Evolutionary conservation across 2,113 vertebrate genomes (phyloP).

Genomic region (Nanger granti): DNA sequence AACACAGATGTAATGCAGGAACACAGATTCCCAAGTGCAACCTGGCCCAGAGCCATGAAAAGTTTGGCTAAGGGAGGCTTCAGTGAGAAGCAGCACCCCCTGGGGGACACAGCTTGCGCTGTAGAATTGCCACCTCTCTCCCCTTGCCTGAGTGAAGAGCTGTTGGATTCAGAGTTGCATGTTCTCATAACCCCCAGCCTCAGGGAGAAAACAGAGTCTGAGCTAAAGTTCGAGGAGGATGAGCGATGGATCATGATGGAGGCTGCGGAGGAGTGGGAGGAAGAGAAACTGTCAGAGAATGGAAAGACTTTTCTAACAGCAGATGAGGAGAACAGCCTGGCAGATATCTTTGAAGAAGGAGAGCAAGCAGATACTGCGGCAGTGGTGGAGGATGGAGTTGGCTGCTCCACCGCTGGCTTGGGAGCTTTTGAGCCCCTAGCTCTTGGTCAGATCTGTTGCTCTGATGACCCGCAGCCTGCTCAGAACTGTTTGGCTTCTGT

Average conservation of each 20-base stretch:
- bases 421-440: slow-evolving; percentile 18
- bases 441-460: slow-evolving; percentile 13
- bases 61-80: slow-evolving; percentile 76
- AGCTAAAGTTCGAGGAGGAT: slow-evolving; percentile 96
- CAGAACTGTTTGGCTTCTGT: slow-evolving; percentile 28
- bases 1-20: slow-evolving; percentile 68
- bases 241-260: slow-evolving; percentile 91
- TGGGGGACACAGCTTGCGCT: slow-evolving; percentile 77
- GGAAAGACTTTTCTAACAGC: slow-evolving; percentile 79
- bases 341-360: slow-evolving; percentile 75
- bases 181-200: slow-evolving; percentile 82
- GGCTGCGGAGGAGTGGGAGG: slow-evolving; percentile 82
- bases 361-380: slow-evolving; percentile 33
- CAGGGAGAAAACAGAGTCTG: slow-evolving; percentile 91
- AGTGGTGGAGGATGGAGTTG: background rate
- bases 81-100: slow-evolving; percentile 75
- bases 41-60: slow-evolving; percentile 82
- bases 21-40: slow-evolving; percentile 77
- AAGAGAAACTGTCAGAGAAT: slow-evolving; percentile 81
- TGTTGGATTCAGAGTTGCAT: slow-evolving; percentile 82
- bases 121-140: slow-evolving; percentile 85
- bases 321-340: slow-evolving; percentile 73
- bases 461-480: slow-evolving; percentile 32
- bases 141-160: slow-evolving; percentile 92
- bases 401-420: slow-evolving; percentile 15